Percentiles rank a stretch among this genome's conserved stretches.
Evolutionary conservation across 2,888 invertebrate species (phyloP).

Genomic region (Catocala sponsa): DNA sequence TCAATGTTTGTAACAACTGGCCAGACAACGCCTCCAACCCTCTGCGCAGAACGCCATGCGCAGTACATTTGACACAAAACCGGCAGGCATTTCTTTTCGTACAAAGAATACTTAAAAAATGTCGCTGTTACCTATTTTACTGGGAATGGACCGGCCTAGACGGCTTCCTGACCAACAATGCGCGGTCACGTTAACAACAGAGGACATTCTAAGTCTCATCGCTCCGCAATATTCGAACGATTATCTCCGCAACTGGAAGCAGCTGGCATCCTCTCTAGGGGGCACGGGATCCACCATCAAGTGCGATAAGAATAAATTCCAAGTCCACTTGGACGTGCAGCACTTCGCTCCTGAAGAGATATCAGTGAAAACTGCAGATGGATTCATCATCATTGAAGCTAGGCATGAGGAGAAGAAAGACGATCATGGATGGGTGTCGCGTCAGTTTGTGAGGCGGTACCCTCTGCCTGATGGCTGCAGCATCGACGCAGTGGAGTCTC

Average conservation of each 20-base stretch:
- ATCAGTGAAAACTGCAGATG: constrained; percentile 90
- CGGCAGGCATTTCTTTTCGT: constrained; percentile 26
- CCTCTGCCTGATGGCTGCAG: constrained; percentile 90
- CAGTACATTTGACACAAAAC: constrained; percentile 21
- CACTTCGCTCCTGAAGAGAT: constrained; percentile 85
- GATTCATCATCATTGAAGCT: constrained; percentile 89
- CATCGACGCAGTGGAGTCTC: constrained; percentile 89
- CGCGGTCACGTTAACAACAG: neutral
- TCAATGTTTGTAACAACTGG: constrained; percentile 30
- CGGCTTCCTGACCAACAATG: constrained; percentile 57
- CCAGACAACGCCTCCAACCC: constrained; percentile 25
- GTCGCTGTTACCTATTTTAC: constrained; percentile 46
- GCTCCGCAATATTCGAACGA: neutral
- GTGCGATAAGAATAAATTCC: constrained; percentile 88
- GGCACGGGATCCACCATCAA: constrained; percentile 75
- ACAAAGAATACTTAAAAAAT: constrained; percentile 32
- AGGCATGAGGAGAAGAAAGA: constrained; percentile 91
- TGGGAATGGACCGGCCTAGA: constrained; percentile 56
- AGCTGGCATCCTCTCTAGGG: neutral
- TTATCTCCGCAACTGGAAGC: neutral
- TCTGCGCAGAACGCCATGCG: constrained; percentile 39
- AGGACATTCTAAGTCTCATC: neutral
- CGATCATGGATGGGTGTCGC: constrained; percentile 90
- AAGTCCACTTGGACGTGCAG: constrained; percentile 90
- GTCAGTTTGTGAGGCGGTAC: constrained; percentile 91